These are phyloP conservation scores for Tenebrosternarchus preto DNA, from an alignment of 2,113 vertebrate species.

Conservation along the genomic window DNA sequence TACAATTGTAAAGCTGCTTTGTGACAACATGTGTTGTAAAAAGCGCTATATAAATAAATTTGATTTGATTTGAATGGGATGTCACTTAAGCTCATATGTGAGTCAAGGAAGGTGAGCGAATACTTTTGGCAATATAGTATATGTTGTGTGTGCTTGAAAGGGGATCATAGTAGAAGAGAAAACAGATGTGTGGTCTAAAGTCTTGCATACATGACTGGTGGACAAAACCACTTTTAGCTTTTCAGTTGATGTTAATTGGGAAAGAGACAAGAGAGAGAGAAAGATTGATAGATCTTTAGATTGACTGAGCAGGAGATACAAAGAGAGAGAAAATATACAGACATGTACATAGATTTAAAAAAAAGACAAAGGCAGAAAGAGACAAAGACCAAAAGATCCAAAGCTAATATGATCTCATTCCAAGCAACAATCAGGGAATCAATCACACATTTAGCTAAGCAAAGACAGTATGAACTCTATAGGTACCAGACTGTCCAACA, in stretches of 20 bases:
- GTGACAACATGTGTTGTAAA: no score
- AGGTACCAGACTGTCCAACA: no score
- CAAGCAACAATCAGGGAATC: neutral
- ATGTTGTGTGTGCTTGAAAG: neutral
- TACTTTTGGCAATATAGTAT: no score
- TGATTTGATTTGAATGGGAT: no score
- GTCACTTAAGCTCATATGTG: no score
- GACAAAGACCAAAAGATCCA: neutral
- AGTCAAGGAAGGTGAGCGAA: no score
- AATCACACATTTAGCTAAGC: neutral
- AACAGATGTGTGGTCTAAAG: neutral
- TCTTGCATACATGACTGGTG: neutral
- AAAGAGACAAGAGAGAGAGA: slow-evolving; percentile 4
- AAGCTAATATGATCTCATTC: slow-evolving; percentile 13
- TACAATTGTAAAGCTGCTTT: no score
- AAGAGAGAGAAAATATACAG: slow-evolving; percentile 4
- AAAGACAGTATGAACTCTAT: no score
- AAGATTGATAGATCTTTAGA: slow-evolving; percentile 11
- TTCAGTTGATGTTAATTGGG: neutral
- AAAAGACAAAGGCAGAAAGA: neutral
- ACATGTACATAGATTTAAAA: neutral
- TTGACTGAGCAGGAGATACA: neutral
- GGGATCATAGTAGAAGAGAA: neutral
- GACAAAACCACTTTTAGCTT: neutral
- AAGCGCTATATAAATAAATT: no score